Conservation (phyloP, 2,888 invertebrate species). For the Biston stratarius region DNA sequence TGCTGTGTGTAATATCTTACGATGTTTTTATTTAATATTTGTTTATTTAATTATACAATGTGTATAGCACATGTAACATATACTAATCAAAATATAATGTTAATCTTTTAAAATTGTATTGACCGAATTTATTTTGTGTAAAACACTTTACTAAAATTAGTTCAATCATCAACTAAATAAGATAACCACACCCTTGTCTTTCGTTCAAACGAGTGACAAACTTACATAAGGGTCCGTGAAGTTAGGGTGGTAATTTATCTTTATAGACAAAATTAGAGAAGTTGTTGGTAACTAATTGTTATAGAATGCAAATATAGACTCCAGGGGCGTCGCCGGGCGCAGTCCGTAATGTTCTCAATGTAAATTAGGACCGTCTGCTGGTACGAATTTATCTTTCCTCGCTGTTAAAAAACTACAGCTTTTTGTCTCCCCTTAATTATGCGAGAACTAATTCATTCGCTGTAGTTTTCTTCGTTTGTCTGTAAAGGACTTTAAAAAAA, state of each 20-base stretch:
- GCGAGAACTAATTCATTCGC: slow-evolving; percentile 44
- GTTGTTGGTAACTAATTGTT: slow-evolving; percentile 77
- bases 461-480: slow-evolving; percentile 42
- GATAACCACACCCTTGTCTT: background rate
- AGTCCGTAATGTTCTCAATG: slow-evolving; percentile 74
- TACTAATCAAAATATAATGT: no score
- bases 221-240: slow-evolving; percentile 21
- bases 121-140: background rate
- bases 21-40: no score
- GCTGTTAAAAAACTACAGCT: slow-evolving; percentile 50
- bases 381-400: slow-evolving; percentile 63
- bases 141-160: background rate
- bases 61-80: no score
- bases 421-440: slow-evolving; percentile 47
- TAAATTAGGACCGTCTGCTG: slow-evolving; percentile 66
- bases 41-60: no score
- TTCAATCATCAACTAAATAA: background rate
- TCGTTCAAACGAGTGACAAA: slow-evolving; percentile 3
- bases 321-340: slow-evolving; percentile 57
- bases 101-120: no score
- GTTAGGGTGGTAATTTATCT: slow-evolving; percentile 50
- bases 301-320: slow-evolving; percentile 73
- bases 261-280: slow-evolving; percentile 66
- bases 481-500: slow-evolving; percentile 8
- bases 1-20: no score